A percentile compares a stretch with the other conserved stretches of the same genome.
Conservation (phyloP, 2,888 invertebrate species). For the Oxytorus armatus region DNA sequence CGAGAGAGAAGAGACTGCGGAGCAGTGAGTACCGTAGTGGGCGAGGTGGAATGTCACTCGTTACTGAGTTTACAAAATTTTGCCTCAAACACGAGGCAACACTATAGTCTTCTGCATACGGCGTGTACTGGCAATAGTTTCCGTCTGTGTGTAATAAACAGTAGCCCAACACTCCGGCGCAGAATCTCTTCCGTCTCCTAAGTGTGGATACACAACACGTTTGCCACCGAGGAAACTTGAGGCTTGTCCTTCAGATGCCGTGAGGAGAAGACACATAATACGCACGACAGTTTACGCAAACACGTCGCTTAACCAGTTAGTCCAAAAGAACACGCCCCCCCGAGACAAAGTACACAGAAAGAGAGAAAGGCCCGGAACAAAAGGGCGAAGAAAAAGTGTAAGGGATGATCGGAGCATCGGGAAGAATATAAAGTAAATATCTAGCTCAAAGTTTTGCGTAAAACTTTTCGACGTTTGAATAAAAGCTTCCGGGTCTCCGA, state of each 20-base stretch:
- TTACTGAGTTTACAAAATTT: constrained; percentile 63
- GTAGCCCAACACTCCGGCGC: not conserved
- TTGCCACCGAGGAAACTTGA: constrained; percentile 24
- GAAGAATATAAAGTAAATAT: not conserved
- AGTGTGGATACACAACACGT: not conserved
- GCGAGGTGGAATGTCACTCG: constrained; percentile 56
- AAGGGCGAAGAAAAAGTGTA: not conserved
- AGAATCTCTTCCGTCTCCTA: not conserved
- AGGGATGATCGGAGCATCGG: not conserved
- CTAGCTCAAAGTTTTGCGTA: constrained; percentile 1
- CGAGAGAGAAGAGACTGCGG: constrained; percentile 20
- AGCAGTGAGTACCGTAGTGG: no score
- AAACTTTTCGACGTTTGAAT: constrained; percentile 29
- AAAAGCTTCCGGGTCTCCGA: constrained; percentile 12
- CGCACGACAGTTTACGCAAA: constrained; percentile 28
- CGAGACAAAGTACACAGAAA: constrained; percentile 15
- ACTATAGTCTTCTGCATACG: constrained; percentile 25
- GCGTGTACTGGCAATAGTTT: not conserved
- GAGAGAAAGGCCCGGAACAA: not conserved
- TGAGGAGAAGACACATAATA: not conserved
- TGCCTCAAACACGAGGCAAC: constrained; percentile 39
- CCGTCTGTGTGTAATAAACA: constrained; percentile 18
- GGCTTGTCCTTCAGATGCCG: not conserved
- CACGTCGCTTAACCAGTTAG: constrained; percentile 31
- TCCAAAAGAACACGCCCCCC: constrained; percentile 8